Conservation (phyloP, 2,113 vertebrate genomes). For the Syrrhaptes paradoxus region DNA sequence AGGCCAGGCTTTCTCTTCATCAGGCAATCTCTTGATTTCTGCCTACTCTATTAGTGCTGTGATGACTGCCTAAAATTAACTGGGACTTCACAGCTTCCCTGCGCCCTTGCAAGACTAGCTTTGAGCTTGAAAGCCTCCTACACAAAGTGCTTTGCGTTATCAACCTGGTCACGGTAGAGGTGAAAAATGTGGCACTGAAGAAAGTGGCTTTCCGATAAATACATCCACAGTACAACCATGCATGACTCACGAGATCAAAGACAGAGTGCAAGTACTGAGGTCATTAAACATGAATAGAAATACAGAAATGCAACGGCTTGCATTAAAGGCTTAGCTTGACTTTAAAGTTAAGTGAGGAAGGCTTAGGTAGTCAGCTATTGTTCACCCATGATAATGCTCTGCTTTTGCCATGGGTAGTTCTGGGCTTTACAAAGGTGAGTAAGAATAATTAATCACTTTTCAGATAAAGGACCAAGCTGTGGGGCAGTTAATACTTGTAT, state of each 20-base stretch:
- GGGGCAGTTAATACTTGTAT: neutral
- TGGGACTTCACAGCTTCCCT: constrained; percentile 41
- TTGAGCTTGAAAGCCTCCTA: constrained; percentile 69
- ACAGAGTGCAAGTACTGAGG: constrained; percentile 26
- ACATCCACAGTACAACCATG: constrained; percentile 11
- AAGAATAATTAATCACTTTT: constrained; percentile 32
- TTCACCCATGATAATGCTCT: constrained; percentile 24
- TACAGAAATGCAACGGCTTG: constrained; percentile 58
- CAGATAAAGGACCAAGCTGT: neutral
- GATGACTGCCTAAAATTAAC: constrained; percentile 26
- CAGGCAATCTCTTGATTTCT: neutral
- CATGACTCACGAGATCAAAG: constrained; percentile 52
- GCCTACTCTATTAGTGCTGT: neutral
- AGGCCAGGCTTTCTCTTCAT: neutral
- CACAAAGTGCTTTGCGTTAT: neutral
- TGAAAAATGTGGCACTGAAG: constrained; percentile 32
- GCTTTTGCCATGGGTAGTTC: neutral
- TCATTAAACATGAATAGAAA: constrained; percentile 55
- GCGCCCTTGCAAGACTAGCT: constrained; percentile 40
- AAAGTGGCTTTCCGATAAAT: constrained; percentile 49
- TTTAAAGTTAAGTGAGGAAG: constrained; percentile 49
- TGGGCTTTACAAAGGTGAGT: neutral
- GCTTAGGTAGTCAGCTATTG: constrained; percentile 34
- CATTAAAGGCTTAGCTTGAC: constrained; percentile 55
- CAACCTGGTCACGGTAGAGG: constrained; percentile 29